Conservation (phyloP, 92 coral and sea anemone genomes). For the Umimayanthus chanpuru region DNA sequence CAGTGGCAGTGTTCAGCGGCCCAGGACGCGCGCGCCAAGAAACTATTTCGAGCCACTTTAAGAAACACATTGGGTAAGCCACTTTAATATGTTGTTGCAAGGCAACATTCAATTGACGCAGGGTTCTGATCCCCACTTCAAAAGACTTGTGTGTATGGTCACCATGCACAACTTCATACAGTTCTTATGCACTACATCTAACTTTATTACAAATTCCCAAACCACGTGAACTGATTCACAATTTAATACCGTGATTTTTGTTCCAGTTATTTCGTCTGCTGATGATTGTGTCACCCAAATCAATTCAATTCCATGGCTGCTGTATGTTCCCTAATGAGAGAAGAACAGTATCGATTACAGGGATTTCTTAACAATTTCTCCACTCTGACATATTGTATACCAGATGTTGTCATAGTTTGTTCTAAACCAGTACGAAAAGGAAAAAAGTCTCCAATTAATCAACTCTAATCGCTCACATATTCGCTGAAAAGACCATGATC, state of each 20-base stretch:
- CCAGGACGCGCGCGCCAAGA: too few relatives aligned
- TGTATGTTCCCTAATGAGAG: slow-evolving; percentile 27
- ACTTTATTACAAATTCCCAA: background rate
- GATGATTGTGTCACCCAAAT: slow-evolving; percentile 28
- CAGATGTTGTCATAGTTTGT: too few relatives aligned
- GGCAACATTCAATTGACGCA: too few relatives aligned
- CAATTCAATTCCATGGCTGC: slow-evolving; percentile 22
- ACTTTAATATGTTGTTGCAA: too few relatives aligned
- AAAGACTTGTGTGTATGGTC: background rate
- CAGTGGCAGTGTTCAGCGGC: too few relatives aligned
- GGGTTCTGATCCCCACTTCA: too few relatives aligned
- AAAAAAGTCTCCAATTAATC: too few relatives aligned
- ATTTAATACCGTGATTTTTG: slow-evolving; percentile 13
- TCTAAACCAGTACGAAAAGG: too few relatives aligned
- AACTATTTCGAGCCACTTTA: too few relatives aligned
- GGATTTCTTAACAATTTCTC: background rate
- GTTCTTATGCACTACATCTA: background rate
- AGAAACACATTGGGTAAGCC: background rate
- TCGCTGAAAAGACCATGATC: too few relatives aligned
- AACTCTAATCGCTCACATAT: too few relatives aligned
- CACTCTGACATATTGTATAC: background rate
- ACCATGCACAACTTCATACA: background rate
- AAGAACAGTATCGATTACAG: background rate
- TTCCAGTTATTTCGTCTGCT: slow-evolving; percentile 3
- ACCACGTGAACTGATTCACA: background rate